Conservation (phyloP, 2,888 invertebrate species). For the Ommatoiulus sabulosus region DNA sequence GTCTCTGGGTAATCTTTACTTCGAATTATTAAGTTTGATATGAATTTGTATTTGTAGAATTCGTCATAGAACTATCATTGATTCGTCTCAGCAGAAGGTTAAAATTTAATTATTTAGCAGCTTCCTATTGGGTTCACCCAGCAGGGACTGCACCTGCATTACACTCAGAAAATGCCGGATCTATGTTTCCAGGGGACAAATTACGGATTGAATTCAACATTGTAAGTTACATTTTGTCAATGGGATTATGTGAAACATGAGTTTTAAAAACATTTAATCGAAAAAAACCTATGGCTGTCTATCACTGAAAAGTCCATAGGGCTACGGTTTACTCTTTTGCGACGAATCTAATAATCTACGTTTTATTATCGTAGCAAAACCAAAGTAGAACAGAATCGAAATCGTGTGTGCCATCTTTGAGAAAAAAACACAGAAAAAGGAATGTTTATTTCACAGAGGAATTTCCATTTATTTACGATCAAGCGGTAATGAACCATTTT, state of each 20-base stretch:
- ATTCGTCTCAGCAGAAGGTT: slow-evolving; percentile 42
- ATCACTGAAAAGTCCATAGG: too few species aligned
- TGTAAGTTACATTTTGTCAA: slow-evolving; percentile 4
- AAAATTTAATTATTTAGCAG: slow-evolving; percentile 51
- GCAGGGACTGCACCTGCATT: slow-evolving; percentile 52
- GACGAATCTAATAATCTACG: neutral
- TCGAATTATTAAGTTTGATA: neutral
- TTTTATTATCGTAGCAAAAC: slow-evolving; percentile 54
- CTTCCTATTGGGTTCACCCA: slow-evolving; percentile 53
- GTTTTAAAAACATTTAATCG: too few species aligned
- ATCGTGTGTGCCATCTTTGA: neutral
- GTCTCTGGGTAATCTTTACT: neutral
- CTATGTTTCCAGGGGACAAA: slow-evolving; percentile 55
- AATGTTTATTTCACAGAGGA: slow-evolving; percentile 41
- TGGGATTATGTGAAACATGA: neutral
- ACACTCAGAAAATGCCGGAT: slow-evolving; percentile 45
- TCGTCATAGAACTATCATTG: slow-evolving; percentile 23
- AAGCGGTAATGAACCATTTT: slow-evolving; percentile 41
- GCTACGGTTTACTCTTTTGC: neutral
- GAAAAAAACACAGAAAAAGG: neutral
- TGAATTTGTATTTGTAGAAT: slow-evolving; percentile 37
- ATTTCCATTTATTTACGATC: slow-evolving; percentile 48
- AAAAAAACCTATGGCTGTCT: too few species aligned
- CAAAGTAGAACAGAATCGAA: slow-evolving; percentile 40
- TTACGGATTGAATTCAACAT: slow-evolving; percentile 52